Evolutionary conservation across 2,113 vertebrate genomes (phyloP), one percentile per base, ranked within the genome.

Genomic region (Petrocephalus microphthalmus): DNA sequence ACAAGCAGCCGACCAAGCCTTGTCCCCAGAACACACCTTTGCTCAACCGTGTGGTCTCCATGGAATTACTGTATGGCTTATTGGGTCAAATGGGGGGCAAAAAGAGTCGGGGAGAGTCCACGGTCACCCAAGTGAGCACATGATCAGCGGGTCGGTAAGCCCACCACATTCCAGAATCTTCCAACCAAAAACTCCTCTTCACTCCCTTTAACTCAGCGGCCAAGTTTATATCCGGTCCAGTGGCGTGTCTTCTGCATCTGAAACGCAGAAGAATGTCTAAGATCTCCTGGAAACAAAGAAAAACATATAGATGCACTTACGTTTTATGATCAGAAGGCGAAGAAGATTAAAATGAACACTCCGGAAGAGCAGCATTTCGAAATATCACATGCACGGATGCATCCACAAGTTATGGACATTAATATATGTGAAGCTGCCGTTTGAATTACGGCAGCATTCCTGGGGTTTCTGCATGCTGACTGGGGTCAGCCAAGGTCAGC

Each of bases 1-100:
- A 96, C 91, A 94, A 95, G 94, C 92, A 93, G 92, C 95, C 90
- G 87, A 89, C 88, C 67, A 91, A 87, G 92, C 91, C 93, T 94
- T 82, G 95, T 92, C 94, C 95, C 96, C 96, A 95, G 96, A 96
- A 97, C 94, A 94, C 92, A 92, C 92, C 91, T 90, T 94, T 92
- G 94, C 93, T 91, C 87, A 94, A 94, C 94, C 95, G 94, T 93
- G 94, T 29, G 60, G 71, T 91, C 90, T 94, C 93, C 93, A 92
- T 92, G 91, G 90, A 94, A 93, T 90, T 7, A 49, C 82, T 85
- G 37, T 82, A 10, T 45, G 37, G 87, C 8, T 29, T 86, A 51
- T 33, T 20, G 49, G 42, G 22, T 82, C 85, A 13, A 90, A 90
- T 82, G 87, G 90, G 93, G 88, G 85, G 13, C 13, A 5, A 67